Evolutionary conservation across 2,113 vertebrate genomes (phyloP).

Genomic region (Myotis davidii): DNA sequence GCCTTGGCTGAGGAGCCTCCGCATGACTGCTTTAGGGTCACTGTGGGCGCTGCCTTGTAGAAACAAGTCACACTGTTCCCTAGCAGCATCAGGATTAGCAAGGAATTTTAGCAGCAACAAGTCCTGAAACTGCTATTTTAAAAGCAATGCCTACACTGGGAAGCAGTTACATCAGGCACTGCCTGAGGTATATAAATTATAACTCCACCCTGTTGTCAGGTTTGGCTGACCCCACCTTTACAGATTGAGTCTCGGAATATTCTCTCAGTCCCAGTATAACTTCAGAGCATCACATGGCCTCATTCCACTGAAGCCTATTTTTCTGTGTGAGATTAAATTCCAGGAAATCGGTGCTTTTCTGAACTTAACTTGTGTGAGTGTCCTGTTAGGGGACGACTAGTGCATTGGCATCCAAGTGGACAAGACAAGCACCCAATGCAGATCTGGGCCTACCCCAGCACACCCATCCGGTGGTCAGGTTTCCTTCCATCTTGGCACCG

Average conservation of each 20-base stretch:
- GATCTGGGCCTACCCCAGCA: too few relatives aligned
- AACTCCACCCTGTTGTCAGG: neutral
- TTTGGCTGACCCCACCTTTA: neutral
- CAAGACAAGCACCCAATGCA: too few relatives aligned
- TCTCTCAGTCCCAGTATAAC: neutral
- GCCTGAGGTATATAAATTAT: neutral
- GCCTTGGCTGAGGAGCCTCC: neutral
- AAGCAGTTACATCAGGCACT: neutral
- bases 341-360: neutral
- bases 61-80: neutral
- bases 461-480: neutral
- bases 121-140: neutral
- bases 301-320: conserved; percentile 1
- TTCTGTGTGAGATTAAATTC: neutral
- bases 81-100: neutral
- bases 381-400: neutral
- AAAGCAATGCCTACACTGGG: neutral
- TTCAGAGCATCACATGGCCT: neutral
- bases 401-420: fast-evolving
- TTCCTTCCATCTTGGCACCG: fast-evolving
- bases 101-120: neutral
- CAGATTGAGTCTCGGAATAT: neutral
- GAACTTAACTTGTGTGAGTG: neutral
- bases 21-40: neutral
- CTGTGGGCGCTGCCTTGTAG: neutral